phyloP scores from a whole-genome alignment of 2,888 invertebrate genomes.

The Spialia ferax region DNA sequence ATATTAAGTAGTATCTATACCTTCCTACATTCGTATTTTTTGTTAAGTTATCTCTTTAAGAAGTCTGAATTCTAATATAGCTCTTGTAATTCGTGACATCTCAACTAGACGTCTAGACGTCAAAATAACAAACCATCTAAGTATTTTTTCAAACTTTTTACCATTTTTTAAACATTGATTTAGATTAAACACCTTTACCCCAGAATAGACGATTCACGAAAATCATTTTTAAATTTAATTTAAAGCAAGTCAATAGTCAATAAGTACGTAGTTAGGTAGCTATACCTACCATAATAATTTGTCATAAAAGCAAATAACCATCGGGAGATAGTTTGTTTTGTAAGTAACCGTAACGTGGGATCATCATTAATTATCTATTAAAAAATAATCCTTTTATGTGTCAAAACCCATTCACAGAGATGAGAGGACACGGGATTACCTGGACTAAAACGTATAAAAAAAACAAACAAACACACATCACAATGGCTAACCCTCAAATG shows the following conservation, averaged over 20 bases:
- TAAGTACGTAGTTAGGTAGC: too few species aligned
- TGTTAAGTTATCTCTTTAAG: too few species aligned
- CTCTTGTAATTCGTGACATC: too few species aligned
- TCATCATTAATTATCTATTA: conserved; percentile 85
- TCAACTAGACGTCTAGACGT: too few species aligned
- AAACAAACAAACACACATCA: conserved; percentile 74
- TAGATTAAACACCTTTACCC: too few species aligned
- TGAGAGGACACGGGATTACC: conserved; percentile 82
- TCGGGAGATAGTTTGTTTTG: conserved; percentile 16
- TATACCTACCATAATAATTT: background rate
- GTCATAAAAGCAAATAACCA: conserved; percentile 22
- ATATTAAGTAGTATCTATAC: too few species aligned
- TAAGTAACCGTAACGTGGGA: conserved; percentile 53
- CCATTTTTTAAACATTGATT: too few species aligned
- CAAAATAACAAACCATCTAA: too few species aligned
- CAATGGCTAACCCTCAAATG: conserved; percentile 67
- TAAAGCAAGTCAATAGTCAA: too few species aligned
- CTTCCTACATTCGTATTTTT: background rate
- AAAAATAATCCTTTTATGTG: conserved; percentile 82
- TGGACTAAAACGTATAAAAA: conserved; percentile 79
- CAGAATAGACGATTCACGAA: too few species aligned
- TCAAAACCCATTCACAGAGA: conserved; percentile 75
- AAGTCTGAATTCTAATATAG: too few species aligned
- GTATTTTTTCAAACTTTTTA: too few species aligned
- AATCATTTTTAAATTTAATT: background rate